Base-by-base conservation (phyloP, 2,113 vertebrate species). In the Cyphomyrus plagiostoma region DNA sequence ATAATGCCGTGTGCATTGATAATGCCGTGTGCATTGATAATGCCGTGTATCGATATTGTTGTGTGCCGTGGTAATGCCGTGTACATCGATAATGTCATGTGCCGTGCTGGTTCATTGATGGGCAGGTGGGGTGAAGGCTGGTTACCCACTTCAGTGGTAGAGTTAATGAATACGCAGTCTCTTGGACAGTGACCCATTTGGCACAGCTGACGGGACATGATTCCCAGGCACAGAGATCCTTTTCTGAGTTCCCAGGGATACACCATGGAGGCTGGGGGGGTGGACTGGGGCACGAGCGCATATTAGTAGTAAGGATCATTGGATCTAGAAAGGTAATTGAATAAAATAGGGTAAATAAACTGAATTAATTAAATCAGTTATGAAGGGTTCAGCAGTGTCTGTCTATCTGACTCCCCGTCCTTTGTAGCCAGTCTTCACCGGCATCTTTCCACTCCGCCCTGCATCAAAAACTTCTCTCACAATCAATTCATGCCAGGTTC, bases 141-240 rank as follows among this genome's bases (percentile, higher is more conserved):
- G 35, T 26, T 19, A 56, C 15, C 10, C 17, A 52, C 23, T 21
- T 46, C 11, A 58, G 39, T 19, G 35, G 2, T 23, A 26, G 77
- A 39, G 77, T 23, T 35, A 85, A 80, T 89, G 77, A 83, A 89
- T 62, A 46, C 1, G 23, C 45, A 53, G 39, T 19, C 49, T 11
- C 46, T 5, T 86, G 89, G 87, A 91, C 92, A 90, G 91, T 92
- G 93, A 94, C 94, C 93, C 89, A 92, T 89, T 93, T 94, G 92
- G 89, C 83, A 17, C 58, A 88, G 35, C 90, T 6, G 86, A 83
- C 90, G 77, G 89, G 80, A 85, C 92, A 70, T 83, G 88, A 93
- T 77, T 84, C 8, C 45, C 90, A 4, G 80, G 49, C 39, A 83
- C 83, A 88, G 30, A 88, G 89, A 10, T 13, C 89, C 52, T 87